Evolutionary conservation across 2,888 invertebrate genomes (phyloP), one percentile per base, ranked within the genome.

Genomic region (Sphaerophoria rueppellii): DNA sequence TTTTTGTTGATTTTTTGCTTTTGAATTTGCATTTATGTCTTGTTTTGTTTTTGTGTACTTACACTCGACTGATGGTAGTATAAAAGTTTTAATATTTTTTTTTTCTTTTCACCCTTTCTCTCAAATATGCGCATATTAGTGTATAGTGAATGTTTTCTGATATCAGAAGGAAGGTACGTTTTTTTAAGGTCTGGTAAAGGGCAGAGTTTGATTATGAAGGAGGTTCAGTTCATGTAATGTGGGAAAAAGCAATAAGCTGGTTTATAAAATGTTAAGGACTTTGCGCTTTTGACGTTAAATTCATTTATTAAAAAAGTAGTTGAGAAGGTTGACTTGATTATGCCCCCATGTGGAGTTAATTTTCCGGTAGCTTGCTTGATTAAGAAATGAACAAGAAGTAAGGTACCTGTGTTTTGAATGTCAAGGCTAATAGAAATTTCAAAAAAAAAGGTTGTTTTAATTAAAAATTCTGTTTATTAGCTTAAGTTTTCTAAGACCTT

Each of bases 11-110:
- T n/a, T 14, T 74, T 67, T 58, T 35, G 32, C 11, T 58, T 58
- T 67, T 40, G 12, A 43, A 32, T 54, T 69, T 55, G 34, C 70
- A 52, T 74, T 67, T 9, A 46, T 58, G 37, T 60, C 40, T 48
- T 48, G 6, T 24, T 34, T 61, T 40, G 2, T 46, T 72, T 55
- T 24, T 12, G 32, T 43, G 14, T 40, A 34, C 48, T 46, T 14
- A n/a, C 46, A 12, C 24, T 5, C 16, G 9, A 16, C 3, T 60
- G 4, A 52, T n/a, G 32, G 35, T 16, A 37, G 37, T 24, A 34
- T 63, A 9, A 34, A 50, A 35, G 9, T 63, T 50, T 24, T 24
- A 24, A 24, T 24, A 24, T 24, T 24, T 24, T 24, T 24, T 24
- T 24, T 24, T 24, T 24, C 24, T 24, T 24, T 24, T 24, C 2